Percentiles rank a stretch among this genome's conserved stretches.
Conservation (phyloP, 2,888 invertebrate species). For the Elmis aenea region DNA sequence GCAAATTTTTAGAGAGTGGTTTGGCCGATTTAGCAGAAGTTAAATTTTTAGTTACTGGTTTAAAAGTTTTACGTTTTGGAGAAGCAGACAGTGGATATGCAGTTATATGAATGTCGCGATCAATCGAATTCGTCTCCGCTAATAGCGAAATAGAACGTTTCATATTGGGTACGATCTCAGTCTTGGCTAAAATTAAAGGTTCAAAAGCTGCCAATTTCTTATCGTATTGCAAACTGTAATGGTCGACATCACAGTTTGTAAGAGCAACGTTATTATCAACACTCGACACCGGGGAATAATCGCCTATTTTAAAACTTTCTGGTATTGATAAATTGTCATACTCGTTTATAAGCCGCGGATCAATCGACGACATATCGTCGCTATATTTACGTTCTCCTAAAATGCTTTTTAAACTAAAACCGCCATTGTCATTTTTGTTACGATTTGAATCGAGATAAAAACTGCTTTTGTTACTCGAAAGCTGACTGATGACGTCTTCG, state of each 20-base stretch:
- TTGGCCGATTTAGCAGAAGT: constrained; percentile 35
- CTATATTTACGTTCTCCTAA: constrained; percentile 19
- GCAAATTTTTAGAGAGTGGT: constrained; percentile 40
- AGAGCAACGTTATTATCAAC: constrained; percentile 24
- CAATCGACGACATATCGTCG: constrained; percentile 47
- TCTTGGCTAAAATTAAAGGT: too few species aligned
- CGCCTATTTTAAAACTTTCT: constrained; percentile 32
- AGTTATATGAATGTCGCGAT: too few species aligned
- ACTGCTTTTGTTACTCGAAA: constrained; percentile 11
- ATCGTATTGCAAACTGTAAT: constrained; percentile 51
- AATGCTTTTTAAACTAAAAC: constrained; percentile 5
- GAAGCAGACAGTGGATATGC: constrained; percentile 4
- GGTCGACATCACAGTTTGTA: constrained; percentile 40
- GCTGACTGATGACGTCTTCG: constrained; percentile 11
- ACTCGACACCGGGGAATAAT: constrained; percentile 34
- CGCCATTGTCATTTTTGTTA: constrained; percentile 7
- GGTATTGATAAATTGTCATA: constrained; percentile 63
- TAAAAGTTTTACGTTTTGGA: constrained; percentile 9
- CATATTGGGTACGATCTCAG: too few species aligned
- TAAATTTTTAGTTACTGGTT: constrained; percentile 6
- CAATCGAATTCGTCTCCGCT: too few species aligned
- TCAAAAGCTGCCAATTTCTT: constrained; percentile 53
- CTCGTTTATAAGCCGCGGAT: constrained; percentile 62
- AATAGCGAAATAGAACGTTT: too few species aligned
- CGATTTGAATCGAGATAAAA: constrained; percentile 8